Conservation (phyloP, 2,113 vertebrate species). For the Salvator merianae region DNA sequence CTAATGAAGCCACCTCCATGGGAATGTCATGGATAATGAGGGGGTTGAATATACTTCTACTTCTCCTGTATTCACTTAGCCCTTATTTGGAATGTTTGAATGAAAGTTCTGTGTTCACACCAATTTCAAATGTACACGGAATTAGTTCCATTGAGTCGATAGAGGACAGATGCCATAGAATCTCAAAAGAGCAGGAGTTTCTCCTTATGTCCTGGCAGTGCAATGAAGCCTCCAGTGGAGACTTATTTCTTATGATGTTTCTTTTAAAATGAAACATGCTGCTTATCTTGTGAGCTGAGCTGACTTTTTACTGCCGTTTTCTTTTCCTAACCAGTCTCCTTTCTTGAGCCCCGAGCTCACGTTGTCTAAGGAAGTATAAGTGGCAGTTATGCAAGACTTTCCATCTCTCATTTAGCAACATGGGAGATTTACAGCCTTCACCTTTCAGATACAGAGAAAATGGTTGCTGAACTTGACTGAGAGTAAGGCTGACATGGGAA, state of each 20-base stretch:
- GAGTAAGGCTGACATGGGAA: constrained; percentile 61
- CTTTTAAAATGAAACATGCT: constrained; percentile 37
- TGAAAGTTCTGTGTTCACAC: not conserved
- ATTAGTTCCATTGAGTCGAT: not conserved
- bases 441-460: constrained; percentile 67
- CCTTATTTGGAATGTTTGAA: too few species aligned
- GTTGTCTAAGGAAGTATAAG: constrained; percentile 73
- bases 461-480: constrained; percentile 64
- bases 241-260: not conserved
- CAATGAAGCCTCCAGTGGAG: not conserved
- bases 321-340: constrained; percentile 65
- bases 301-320: constrained; percentile 59
- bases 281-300: constrained; percentile 46
- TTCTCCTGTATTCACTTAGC: too few species aligned
- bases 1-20: too few species aligned
- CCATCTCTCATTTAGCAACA: constrained; percentile 71
- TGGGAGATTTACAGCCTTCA: constrained; percentile 73
- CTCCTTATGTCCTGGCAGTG: not conserved
- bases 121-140: not conserved
- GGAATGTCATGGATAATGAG: too few species aligned
- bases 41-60: too few species aligned
- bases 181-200: constrained; percentile 29
- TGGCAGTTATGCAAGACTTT: constrained; percentile 76
- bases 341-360: constrained; percentile 69
- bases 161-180: constrained; percentile 16